phyloP scores from a whole-genome alignment of 2,888 invertebrate genomes.

The Dicyrtomina minuta region DNA sequence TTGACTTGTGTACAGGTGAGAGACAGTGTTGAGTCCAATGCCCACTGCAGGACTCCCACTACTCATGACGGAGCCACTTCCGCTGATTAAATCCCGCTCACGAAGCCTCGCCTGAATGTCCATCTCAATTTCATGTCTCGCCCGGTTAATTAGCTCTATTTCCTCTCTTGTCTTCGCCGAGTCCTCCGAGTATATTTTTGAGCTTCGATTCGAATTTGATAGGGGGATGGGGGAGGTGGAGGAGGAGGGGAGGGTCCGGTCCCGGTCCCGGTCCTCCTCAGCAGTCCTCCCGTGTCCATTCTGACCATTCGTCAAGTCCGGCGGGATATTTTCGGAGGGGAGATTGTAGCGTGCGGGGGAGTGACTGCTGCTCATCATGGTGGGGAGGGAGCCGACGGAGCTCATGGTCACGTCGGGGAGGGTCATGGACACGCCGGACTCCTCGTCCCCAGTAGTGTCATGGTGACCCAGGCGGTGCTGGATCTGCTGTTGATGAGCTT shows the following conservation, averaged over 20 bases:
- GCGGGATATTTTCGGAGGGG: conserved; percentile 23
- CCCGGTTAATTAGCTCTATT: conserved; percentile 30
- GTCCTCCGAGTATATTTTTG: conserved; percentile 10
- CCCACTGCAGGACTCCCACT: conserved; percentile 8
- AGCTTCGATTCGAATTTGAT: conserved; percentile 25
- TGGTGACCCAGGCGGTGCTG: background rate
- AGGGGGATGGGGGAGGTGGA: background rate
- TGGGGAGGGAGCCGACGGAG: too few species aligned
- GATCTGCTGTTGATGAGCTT: conserved; percentile 2
- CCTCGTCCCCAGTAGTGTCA: background rate
- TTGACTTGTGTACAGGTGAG: conserved; percentile 21
- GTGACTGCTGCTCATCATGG: conserved; percentile 1
- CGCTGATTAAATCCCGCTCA: conserved; percentile 48
- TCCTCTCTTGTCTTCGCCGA: conserved; percentile 24
- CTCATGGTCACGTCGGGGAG: conserved; percentile 51
- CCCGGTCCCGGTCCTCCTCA: too few species aligned
- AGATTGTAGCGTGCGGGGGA: conserved; percentile 21
- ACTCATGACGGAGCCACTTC: conserved; percentile 21
- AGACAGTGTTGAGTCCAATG: conserved; percentile 30
- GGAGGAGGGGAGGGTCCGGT: background rate
- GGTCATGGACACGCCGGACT: conserved; percentile 28
- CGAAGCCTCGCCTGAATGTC: conserved; percentile 33
- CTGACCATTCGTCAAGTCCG: conserved; percentile 41
- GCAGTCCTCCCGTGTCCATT: too few species aligned
- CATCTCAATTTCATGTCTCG: conserved; percentile 33